A percentile compares a stretch with the other conserved stretches of the same genome.
These are phyloP conservation scores for Spongilla lacustris DNA, from an alignment of 37 sponge, comb jelly and placozoan genomes.

Conservation along the genomic window DNA sequence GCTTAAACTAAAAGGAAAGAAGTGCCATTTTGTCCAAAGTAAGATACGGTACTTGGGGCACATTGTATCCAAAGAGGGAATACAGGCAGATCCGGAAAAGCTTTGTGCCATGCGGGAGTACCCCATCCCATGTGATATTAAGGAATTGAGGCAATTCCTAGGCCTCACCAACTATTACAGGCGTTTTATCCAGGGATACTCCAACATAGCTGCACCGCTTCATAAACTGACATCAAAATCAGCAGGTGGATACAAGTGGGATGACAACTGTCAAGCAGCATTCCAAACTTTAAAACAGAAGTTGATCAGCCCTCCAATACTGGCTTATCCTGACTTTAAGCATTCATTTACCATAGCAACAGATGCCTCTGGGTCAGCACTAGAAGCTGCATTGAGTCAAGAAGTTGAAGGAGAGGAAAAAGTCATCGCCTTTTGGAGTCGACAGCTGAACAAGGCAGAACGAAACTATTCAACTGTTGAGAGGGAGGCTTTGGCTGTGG, in stretches of 20 bases:
- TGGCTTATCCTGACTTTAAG: slow-evolving; percentile 35
- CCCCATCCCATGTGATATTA: slow-evolving; percentile 31
- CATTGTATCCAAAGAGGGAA: slow-evolving; percentile 41
- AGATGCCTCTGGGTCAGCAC: slow-evolving; percentile 39
- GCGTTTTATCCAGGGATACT: slow-evolving; percentile 25
- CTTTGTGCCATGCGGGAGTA: slow-evolving; percentile 23
- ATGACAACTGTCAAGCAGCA: slow-evolving; percentile 16
- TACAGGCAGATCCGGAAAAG: slow-evolving; percentile 31
- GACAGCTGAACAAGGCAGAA: slow-evolving; percentile 14
- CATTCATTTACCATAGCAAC: slow-evolving; percentile 13
- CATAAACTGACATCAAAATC: slow-evolving; percentile 42
- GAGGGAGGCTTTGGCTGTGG: slow-evolving; percentile 18
- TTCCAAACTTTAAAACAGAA: slow-evolving; percentile 34
- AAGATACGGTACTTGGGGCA: slow-evolving; percentile 44
- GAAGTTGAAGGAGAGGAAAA: slow-evolving; percentile 30
- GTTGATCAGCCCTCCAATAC: slow-evolving; percentile 22
- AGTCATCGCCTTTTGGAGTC: slow-evolving; percentile 43
- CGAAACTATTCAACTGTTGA: slow-evolving; percentile 14
- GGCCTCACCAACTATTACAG: slow-evolving; percentile 49
- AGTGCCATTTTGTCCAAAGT: slow-evolving; percentile 33
- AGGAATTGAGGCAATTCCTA: slow-evolving; percentile 39
- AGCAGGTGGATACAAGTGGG: slow-evolving; percentile 13
- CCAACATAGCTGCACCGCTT: slow-evolving; percentile 41
- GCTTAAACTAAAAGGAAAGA: slow-evolving; percentile 25
- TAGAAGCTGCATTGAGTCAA: slow-evolving; percentile 48